Percentiles rank a stretch among this genome's conserved stretches.
Evolutionary conservation across 2,797 vertebrate species (phyloP).

Genomic region (Pipistrellus pipistrellus): DNA sequence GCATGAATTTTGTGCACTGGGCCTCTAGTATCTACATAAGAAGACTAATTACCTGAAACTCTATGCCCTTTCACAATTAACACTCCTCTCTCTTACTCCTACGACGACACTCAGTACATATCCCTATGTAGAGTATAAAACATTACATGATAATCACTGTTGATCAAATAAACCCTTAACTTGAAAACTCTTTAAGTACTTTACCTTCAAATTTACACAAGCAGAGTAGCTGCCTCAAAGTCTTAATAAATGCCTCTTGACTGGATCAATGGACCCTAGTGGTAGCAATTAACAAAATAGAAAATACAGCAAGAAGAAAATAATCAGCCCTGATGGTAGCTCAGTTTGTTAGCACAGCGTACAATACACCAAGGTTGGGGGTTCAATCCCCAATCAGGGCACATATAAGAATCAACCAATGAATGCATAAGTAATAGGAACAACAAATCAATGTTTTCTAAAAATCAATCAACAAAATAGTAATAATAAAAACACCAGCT

Average conservation of each 20-base stretch:
- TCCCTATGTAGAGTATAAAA: conserved; percentile 12
- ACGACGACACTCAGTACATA: not conserved
- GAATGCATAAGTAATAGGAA: not conserved
- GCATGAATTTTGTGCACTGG: too few relatives aligned
- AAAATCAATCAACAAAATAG: not conserved
- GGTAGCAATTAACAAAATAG: not conserved
- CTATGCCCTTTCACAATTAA: not conserved
- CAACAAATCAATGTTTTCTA: not conserved
- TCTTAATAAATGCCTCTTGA: not conserved
- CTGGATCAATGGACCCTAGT: conserved; percentile 14
- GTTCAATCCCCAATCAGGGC: not conserved
- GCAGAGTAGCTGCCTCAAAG: not conserved
- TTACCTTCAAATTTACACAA: conserved; percentile 54
- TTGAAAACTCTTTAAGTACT: conserved; percentile 13
- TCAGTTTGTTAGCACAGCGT: not conserved
- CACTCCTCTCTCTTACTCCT: not conserved
- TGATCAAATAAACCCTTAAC: conserved; percentile 44
- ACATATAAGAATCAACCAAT: not conserved
- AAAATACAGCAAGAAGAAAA: conserved; percentile 43
- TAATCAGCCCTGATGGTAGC: not conserved
- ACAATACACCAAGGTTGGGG: not conserved
- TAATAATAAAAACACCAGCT: not conserved
- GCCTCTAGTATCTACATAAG: not conserved
- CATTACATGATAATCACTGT: not conserved
- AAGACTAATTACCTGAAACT: conserved; percentile 11